phyloP scores from a whole-genome alignment of 2,113 vertebrate species.

The Calcarius ornatus region DNA sequence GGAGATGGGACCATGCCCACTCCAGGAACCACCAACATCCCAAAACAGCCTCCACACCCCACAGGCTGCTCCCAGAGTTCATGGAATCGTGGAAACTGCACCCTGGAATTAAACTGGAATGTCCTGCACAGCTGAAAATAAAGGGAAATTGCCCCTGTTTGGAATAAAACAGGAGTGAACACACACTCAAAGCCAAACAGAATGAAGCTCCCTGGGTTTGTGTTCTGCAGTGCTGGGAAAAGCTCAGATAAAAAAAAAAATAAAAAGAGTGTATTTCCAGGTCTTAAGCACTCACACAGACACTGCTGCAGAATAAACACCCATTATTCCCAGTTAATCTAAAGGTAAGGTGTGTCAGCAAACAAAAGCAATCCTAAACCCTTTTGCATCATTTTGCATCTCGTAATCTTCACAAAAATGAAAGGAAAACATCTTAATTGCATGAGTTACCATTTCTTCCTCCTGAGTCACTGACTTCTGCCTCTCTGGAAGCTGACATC shows the following conservation, averaged over 20 bases:
- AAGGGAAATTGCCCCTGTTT: neutral
- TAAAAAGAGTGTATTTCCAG: neutral
- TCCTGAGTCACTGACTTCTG: neutral
- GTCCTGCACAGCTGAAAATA: neutral
- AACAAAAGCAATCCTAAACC: neutral
- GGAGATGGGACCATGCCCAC: neutral
- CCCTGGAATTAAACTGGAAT: accelerated
- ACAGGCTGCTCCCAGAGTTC: neutral
- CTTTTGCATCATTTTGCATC: neutral
- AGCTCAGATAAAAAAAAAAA: neutral
- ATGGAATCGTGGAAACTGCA: neutral
- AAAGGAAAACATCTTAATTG: neutral
- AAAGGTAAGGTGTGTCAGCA: neutral
- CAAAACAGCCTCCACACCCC: neutral
- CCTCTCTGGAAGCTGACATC: neutral
- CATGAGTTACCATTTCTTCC: neutral
- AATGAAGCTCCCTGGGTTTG: neutral
- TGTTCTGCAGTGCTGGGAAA: neutral
- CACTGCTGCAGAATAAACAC: neutral
- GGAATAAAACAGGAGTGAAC: neutral
- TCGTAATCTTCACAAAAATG: neutral
- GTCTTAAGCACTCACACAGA: neutral
- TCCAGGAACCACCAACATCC: neutral
- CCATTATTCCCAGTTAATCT: neutral
- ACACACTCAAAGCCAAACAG: neutral